Evolutionary conservation across 2,888 invertebrate species (phyloP).

Genomic region (Sinotaia quadrata): DNA sequence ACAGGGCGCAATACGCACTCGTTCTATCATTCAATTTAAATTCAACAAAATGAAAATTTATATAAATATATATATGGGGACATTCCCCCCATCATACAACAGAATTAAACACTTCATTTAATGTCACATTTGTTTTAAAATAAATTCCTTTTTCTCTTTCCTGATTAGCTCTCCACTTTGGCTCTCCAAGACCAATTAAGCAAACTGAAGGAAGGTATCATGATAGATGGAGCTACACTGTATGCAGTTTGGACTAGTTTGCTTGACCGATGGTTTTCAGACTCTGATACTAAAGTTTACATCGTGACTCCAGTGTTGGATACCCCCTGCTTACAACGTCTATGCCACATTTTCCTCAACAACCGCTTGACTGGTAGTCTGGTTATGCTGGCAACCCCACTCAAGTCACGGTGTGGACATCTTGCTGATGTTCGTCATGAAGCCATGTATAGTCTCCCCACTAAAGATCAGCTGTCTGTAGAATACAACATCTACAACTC

Average conservation of each 20-base stretch:
- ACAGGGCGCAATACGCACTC: too few relatives aligned
- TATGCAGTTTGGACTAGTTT: slow-evolving; percentile 66
- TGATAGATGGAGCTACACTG: slow-evolving; percentile 55
- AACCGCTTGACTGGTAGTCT: slow-evolving; percentile 52
- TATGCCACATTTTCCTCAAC: slow-evolving; percentile 56
- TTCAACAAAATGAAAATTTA: too few relatives aligned
- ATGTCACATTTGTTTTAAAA: background rate
- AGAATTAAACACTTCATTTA: too few relatives aligned
- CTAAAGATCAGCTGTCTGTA: slow-evolving; percentile 55
- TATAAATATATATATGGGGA: too few relatives aligned
- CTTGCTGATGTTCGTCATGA: slow-evolving; percentile 51
- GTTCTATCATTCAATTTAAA: too few relatives aligned
- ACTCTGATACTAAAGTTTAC: slow-evolving; percentile 52
- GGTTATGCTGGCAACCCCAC: slow-evolving; percentile 53
- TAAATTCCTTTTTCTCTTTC: background rate
- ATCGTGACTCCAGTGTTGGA: slow-evolving; percentile 66
- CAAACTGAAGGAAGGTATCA: slow-evolving; percentile 42
- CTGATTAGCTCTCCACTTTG: slow-evolving; percentile 45
- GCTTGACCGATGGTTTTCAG: slow-evolving; percentile 59
- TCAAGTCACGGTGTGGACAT: slow-evolving; percentile 43
- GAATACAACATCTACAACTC: slow-evolving; percentile 61
- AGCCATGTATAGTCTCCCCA: slow-evolving; percentile 44
- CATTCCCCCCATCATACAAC: too few relatives aligned
- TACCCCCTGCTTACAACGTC: slow-evolving; percentile 52
- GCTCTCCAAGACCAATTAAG: slow-evolving; percentile 42